Percentiles rank a stretch among this genome's conserved stretches.
phyloP scores from a whole-genome alignment of 2,113 vertebrate genomes.

The Cisticola juncidis region DNA sequence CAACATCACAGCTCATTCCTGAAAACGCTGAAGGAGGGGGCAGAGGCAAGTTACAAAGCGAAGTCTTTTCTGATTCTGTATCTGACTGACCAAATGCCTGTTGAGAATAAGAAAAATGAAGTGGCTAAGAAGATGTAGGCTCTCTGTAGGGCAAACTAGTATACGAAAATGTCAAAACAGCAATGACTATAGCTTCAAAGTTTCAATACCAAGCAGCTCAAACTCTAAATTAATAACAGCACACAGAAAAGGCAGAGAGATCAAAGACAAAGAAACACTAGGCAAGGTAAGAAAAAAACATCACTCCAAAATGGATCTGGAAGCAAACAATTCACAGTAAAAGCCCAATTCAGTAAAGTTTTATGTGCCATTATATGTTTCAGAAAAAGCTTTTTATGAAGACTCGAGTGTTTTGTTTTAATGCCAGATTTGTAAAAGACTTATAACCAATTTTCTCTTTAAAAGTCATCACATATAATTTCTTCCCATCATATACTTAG shows the following conservation, averaged over 20 bases:
- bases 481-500: background rate
- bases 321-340: conserved; percentile 42
- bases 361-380: conserved; percentile 11
- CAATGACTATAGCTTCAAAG: conserved; percentile 26
- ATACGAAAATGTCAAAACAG: background rate
- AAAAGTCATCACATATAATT: background rate
- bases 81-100: conserved; percentile 78
- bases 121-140: background rate
- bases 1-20: conserved; percentile 64
- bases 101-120: conserved; percentile 51
- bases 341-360: conserved; percentile 53
- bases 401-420: background rate
- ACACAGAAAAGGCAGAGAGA: conserved; percentile 19
- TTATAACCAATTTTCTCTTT: background rate
- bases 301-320: conserved; percentile 3
- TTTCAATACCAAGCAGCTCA: conserved; percentile 26
- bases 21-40: conserved; percentile 73
- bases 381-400: background rate
- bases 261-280: conserved; percentile 8
- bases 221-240: background rate
- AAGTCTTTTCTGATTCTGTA: conserved; percentile 78
- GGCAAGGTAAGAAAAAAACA: conserved; percentile 17
- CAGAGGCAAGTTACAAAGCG: conserved; percentile 43
- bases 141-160: background rate
- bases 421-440: background rate